Evolutionary conservation across 2,797 vertebrate genomes (phyloP).

Genomic region (Dipus sagitta): DNA sequence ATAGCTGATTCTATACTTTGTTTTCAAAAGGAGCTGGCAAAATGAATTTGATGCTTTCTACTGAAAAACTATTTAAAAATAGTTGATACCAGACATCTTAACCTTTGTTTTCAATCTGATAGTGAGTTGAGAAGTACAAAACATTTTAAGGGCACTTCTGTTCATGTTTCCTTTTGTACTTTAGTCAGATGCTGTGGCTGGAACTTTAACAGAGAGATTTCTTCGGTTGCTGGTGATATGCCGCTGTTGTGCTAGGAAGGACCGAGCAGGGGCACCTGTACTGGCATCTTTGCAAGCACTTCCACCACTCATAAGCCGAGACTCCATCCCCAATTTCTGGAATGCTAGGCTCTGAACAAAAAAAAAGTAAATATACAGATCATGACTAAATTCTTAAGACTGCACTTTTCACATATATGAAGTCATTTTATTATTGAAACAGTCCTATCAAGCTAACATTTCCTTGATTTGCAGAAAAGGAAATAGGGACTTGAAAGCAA

Average conservation of each 20-base stretch:
- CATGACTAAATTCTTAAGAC: neutral
- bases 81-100: conserved; percentile 88
- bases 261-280: conserved; percentile 87
- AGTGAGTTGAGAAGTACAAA: conserved; percentile 83
- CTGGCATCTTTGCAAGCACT: conserved; percentile 82
- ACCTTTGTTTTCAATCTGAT: conserved; percentile 73
- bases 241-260: conserved; percentile 96
- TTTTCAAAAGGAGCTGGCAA: conserved; percentile 63
- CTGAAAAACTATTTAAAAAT: too few relatives aligned
- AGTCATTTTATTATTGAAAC: conserved; percentile 14
- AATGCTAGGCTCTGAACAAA: conserved; percentile 92
- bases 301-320: conserved; percentile 90
- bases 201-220: conserved; percentile 91
- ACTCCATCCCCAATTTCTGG: conserved; percentile 96
- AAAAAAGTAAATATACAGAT: neutral
- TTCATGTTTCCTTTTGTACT: conserved; percentile 80
- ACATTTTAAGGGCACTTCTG: conserved; percentile 96
- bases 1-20: conserved; percentile 56
- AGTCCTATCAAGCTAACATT: neutral
- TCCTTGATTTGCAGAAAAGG: conserved; percentile 19
- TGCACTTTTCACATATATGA: conserved; percentile 43
- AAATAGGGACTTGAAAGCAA: neutral
- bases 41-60: conserved; percentile 62
- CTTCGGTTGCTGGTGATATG: conserved; percentile 94
- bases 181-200: conserved; percentile 93